Evolutionary conservation across 2,797 vertebrate species (phyloP), one percentile per base, ranked within the genome.

Genomic region (Otus scops): DNA sequence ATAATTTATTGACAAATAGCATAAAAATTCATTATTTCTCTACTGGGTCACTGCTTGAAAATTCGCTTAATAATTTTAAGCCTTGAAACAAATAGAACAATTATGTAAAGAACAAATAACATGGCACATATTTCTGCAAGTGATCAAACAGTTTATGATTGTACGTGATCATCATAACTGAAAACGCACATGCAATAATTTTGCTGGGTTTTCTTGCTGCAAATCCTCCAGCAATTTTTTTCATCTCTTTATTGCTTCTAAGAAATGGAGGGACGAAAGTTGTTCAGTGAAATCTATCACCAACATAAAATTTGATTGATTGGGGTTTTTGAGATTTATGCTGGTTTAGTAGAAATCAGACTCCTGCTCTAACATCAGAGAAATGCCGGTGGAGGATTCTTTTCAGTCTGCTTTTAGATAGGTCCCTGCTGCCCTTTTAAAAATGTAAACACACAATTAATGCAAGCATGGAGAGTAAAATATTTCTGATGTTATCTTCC

Each of bases 381-480:
- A 90, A 95, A 85, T 85, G 82, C 43, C 9, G 4, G 68, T 43
- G 14, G 27, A 75, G 43, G 64, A 92, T 87, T 95, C 41, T 68
- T 87, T 97, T 87, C 48, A 65, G 14, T 61, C 84, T 88, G 77
- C 75, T 95, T 95, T 95, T 94, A 4, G 1, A 85, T 87, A 54
- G 60, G 53, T 74, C 83, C 57, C 84, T 60, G 34, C 23, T 86
- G 84, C 47, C 85, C 48, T 95, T 92, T 84, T 85, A 57, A 92
- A 88, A 93, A 81, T 50, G 65, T 88, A 95, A 95, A 86, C 71
- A 76, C 6, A 11, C 80, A 94, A 94, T 95, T 96, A 96, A 85
- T 79, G 51, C 70, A 95, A 94, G 75, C 68, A 75, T 53, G 80
- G 23, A 26, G 17, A 83, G n/a, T 67, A 65, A 95, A 96, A 92